Conservation (phyloP, 1,140 invertebrate species). For the Pogonomyrmex barbatus region DNA sequence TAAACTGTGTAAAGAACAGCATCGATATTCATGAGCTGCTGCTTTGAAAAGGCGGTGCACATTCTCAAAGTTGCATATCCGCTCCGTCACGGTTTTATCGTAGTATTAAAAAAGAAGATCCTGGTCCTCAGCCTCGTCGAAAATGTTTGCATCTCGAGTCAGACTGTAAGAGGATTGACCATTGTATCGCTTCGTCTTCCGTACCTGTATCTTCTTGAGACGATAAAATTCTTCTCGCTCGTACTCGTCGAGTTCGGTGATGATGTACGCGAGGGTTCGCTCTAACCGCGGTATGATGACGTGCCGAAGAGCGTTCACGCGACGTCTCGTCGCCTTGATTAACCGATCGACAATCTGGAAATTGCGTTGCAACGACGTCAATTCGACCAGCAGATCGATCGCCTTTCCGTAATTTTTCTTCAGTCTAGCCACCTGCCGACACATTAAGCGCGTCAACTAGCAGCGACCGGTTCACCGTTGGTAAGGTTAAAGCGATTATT, state of each 20-base stretch:
- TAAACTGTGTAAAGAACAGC: slow-evolving; percentile 2
- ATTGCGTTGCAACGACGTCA: slow-evolving; percentile 91
- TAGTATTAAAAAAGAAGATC: slow-evolving; percentile 64
- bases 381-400: slow-evolving; percentile 89
- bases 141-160: neutral
- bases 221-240: slow-evolving; percentile 93
- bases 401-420: slow-evolving; percentile 91
- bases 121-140: slow-evolving; percentile 57
- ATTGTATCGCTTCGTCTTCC: slow-evolving; percentile 85
- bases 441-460: neutral
- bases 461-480: neutral
- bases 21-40: too few species aligned
- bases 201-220: slow-evolving; percentile 89
- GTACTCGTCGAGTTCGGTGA: slow-evolving; percentile 91
- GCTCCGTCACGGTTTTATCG: neutral
- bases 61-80: neutral
- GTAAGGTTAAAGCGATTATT: neutral
- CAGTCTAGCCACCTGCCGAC: slow-evolving; percentile 87
- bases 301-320: slow-evolving; percentile 92
- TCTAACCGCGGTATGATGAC: slow-evolving; percentile 92
- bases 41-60: too few species aligned
- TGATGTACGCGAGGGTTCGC: slow-evolving; percentile 90
- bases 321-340: slow-evolving; percentile 91
- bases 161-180: neutral
- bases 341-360: slow-evolving; percentile 92